These are phyloP conservation scores for Chlamydotis undulata DNA, from an alignment of 2,113 vertebrate genomes.

Conservation along the genomic window DNA sequence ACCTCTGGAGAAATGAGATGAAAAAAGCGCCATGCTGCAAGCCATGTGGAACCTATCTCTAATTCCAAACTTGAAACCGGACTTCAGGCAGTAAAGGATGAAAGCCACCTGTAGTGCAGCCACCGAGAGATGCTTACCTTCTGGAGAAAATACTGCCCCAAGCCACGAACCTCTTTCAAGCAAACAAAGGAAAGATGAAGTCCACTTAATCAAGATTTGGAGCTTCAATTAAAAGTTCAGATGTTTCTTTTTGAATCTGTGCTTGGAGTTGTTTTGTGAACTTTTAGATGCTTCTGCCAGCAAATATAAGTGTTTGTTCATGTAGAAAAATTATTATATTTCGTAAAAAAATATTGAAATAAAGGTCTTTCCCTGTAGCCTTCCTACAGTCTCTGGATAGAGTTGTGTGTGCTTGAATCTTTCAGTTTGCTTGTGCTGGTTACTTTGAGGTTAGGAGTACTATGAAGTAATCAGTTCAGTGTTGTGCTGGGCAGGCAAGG, in stretches of 20 bases:
- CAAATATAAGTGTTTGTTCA: not conserved
- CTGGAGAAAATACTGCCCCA: not conserved
- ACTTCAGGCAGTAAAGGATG: constrained; percentile 7
- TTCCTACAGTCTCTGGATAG: not conserved
- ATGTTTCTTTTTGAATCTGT: not conserved
- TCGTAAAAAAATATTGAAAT: not conserved
- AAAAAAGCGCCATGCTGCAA: not conserved
- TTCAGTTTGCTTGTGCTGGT: not conserved
- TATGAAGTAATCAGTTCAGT: not conserved
- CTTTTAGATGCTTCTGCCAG: not conserved
- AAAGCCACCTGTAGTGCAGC: not conserved
- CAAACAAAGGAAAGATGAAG: constrained; percentile 18
- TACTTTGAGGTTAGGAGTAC: not conserved
- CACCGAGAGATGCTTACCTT: not conserved
- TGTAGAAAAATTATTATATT: not conserved
- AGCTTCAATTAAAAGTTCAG: constrained; percentile 9
- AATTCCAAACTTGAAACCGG: constrained; percentile 26
- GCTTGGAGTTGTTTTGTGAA: not conserved
- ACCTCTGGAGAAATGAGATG: constrained; percentile 90
- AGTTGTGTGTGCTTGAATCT: not conserved
- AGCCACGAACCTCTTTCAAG: not conserved
- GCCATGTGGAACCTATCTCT: constrained; percentile 11
- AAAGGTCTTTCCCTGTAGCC: not conserved
- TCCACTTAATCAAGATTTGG: not conserved
- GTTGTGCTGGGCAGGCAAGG: not conserved